Percentiles rank a stretch among this genome's conserved stretches.
These are phyloP conservation scores for Drosophila kohkoa DNA, from an alignment of 1,140 invertebrate species.

Conservation along the genomic window DNA sequence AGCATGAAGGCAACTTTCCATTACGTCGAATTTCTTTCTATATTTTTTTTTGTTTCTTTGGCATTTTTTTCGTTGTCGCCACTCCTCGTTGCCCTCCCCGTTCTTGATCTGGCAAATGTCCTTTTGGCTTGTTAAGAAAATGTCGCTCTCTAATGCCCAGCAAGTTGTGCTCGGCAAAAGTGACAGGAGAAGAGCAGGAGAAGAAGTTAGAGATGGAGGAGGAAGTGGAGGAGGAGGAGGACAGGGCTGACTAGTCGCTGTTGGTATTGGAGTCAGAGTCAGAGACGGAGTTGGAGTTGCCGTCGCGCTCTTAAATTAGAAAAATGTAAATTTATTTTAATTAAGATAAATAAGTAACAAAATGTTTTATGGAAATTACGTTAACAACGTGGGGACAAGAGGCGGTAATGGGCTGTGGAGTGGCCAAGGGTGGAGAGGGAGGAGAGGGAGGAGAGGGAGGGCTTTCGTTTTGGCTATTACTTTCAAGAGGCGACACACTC, in stretches of 20 bases:
- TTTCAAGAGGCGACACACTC: constrained; percentile 72
- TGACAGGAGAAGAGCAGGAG: constrained; percentile 6
- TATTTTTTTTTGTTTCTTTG: constrained; percentile 30
- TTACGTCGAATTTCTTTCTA: constrained; percentile 65
- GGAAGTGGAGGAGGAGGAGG: background rate
- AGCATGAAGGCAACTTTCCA: constrained; percentile 69
- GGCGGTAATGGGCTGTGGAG: constrained; percentile 36
- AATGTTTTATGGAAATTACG: constrained; percentile 85
- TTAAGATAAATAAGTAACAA: constrained; percentile 85
- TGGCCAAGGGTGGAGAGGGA: constrained; percentile 7
- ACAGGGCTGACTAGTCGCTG: constrained; percentile 47
- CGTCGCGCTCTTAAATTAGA: constrained; percentile 84
- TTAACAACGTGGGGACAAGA: constrained; percentile 74
- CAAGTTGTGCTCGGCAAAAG: constrained; percentile 34
- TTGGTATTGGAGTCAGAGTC: constrained; percentile 28
- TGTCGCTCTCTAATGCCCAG: constrained; percentile 77
- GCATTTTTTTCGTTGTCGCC: constrained; percentile 42
- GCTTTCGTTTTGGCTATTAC: constrained; percentile 75
- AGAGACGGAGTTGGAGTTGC: constrained; percentile 20
- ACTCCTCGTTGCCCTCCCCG: constrained; percentile 7
- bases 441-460: constrained; percentile 19
- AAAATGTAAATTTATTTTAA: constrained; percentile 85
- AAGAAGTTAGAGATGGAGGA: too few relatives aligned
- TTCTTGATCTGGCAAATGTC: constrained; percentile 71
- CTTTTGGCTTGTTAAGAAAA: constrained; percentile 83